Base-by-base conservation (phyloP, 2,113 vertebrate species). In the Myodes glareolus region DNA sequence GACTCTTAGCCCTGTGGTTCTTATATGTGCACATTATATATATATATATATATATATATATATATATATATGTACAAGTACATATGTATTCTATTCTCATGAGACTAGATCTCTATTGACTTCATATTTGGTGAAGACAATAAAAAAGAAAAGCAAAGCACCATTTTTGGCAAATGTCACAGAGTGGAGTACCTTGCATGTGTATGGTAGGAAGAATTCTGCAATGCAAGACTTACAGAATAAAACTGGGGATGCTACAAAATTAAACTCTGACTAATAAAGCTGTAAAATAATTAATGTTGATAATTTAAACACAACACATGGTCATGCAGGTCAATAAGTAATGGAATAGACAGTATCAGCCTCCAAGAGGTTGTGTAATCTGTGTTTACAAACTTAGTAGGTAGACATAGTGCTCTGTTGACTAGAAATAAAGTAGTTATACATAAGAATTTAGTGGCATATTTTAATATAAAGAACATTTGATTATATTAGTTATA, bases 401-500 rank as follows among this genome's bases (percentile, higher is more conserved):
- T 13, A 95, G 63, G 72, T 84, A 27, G 58, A 68, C 31, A 70
- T 55, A 45, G 47, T 80, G 5, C 12, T 92, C 17, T 52, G 67
- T 33, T 67, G 65, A 75, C 25, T 47, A 70, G 80, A 95, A 95
- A 88, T 94, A 86, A 76, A 95, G 31, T 82, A 29, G 91, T 94
- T 93, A 73, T 88, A 39, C 10, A 90, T 50, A 81, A 52, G 36
- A 33, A 81, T 86, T 67, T 84, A 65, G 58, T 19, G 91, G 17
- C 68, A 90, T 80, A 72, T 84, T 88, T 95, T 88, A 67, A 86
- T 36, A 93, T 86, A 95, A 88, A 95, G 25, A 89, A 78, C 21
- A 72, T 55, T 90, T 92, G 36, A 90, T 93, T 52, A 65, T 76
- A 31, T 95, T 95, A 94, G 90, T 90, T 95, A 84, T 65, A 94